A percentile compares a stretch with the other conserved stretches of the same genome.
These are phyloP conservation scores for Agonopterix subpropinquella DNA, from an alignment of 2,888 invertebrate species.

Conservation along the genomic window DNA sequence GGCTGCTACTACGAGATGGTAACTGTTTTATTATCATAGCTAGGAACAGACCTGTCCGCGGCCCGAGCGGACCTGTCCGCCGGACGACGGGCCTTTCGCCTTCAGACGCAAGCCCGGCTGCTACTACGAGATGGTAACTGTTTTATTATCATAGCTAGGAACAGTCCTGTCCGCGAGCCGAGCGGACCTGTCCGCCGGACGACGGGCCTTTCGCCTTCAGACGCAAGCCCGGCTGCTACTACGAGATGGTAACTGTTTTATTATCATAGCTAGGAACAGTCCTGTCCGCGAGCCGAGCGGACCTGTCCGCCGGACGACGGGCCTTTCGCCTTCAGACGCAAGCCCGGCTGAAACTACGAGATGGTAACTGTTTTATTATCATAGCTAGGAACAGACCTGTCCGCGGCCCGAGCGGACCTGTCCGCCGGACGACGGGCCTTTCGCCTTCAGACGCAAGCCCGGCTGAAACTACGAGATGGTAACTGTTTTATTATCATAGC, in stretches of 20 bases:
- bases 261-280: constrained; percentile 42
- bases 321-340: constrained; percentile 92
- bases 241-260: constrained; percentile 83
- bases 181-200: constrained; percentile 73
- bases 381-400: constrained; percentile 45
- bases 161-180: constrained; percentile 49
- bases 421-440: constrained; percentile 87
- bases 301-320: constrained; percentile 83
- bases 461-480: constrained; percentile 95
- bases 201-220: constrained; percentile 95
- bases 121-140: constrained; percentile 89
- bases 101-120: constrained; percentile 93
- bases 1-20: too few species aligned
- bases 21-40: too few species aligned
- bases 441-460: constrained; percentile 92
- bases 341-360: constrained; percentile 92
- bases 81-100: constrained; percentile 91
- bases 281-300: constrained; percentile 44
- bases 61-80: constrained; percentile 55
- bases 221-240: constrained; percentile 91
- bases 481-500: constrained; percentile 2
- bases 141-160: constrained; percentile 26
- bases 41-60: constrained; percentile 56
- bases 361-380: constrained; percentile 75
- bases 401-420: constrained; percentile 53